These are phyloP conservation scores for Montipora cactus DNA, from an alignment of 64 coral and sea anemone species.

Conservation along the genomic window DNA sequence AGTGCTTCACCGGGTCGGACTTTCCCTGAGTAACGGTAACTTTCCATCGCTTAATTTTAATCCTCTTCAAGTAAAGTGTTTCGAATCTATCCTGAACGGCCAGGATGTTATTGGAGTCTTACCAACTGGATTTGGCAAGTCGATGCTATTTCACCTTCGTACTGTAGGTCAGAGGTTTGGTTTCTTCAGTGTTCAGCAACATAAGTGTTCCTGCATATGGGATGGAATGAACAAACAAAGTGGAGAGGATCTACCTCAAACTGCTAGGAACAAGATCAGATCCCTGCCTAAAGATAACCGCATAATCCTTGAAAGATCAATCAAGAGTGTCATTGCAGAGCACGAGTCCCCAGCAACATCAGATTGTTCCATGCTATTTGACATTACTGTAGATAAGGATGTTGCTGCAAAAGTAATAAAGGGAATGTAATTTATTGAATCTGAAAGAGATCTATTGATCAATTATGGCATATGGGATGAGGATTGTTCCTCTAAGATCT, in stretches of 20 bases:
- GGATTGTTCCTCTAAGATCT: slow-evolving; percentile 28
- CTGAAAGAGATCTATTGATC: slow-evolving; percentile 42
- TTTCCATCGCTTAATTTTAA: no score
- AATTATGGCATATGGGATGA: slow-evolving; percentile 64
- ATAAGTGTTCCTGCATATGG: slow-evolving; percentile 74
- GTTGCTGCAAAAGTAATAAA: slow-evolving; percentile 55
- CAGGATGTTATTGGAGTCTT: no score
- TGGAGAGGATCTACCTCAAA: slow-evolving; percentile 25
- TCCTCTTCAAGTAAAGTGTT: no score
- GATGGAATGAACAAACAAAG: slow-evolving; percentile 2
- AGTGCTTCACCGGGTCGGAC: no score
- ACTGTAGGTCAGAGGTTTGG: slow-evolving; percentile 54
- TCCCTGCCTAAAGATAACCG: slow-evolving; percentile 12
- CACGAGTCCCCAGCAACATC: slow-evolving; percentile 13
- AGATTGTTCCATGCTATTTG: slow-evolving; percentile 40
- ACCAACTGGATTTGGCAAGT: no score
- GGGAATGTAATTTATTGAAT: slow-evolving; percentile 44
- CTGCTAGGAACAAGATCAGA: slow-evolving; percentile 21
- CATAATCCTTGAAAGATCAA: slow-evolving; percentile 33
- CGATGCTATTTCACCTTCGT: background rate
- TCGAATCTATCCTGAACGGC: no score
- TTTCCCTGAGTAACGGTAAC: no score
- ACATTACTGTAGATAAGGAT: slow-evolving; percentile 33
- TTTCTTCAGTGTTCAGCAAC: slow-evolving; percentile 47
- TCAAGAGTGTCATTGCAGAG: slow-evolving; percentile 12